Evolutionary conservation across 1,140 invertebrate genomes (phyloP).

Genomic region (Ostrea denselamellosa): DNA sequence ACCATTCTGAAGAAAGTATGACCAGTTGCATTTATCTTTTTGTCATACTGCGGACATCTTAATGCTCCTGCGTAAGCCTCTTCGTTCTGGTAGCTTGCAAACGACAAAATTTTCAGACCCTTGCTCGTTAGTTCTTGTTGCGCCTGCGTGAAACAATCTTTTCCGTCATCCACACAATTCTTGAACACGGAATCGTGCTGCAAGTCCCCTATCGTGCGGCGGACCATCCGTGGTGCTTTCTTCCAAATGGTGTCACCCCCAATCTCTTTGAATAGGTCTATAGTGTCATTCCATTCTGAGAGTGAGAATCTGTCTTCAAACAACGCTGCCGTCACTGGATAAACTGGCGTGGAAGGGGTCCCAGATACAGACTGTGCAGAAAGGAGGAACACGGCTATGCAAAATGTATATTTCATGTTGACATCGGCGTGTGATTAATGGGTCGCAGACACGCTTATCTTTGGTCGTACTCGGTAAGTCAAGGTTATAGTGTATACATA

Average conservation of each 20-base stretch:
- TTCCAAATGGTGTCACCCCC: conserved; percentile 65
- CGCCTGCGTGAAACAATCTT: conserved; percentile 64
- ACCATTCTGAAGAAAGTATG: conserved; percentile 66
- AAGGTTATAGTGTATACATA: neutral
- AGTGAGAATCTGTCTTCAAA: conserved; percentile 61
- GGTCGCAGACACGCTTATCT: neutral
- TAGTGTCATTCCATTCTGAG: conserved; percentile 62
- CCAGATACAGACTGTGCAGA: neutral
- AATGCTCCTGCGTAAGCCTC: conserved; percentile 66
- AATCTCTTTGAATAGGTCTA: conserved; percentile 56
- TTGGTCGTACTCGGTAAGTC: neutral
- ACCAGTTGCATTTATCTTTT: conserved; percentile 55
- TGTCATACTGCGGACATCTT: conserved; percentile 63
- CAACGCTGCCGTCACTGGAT: conserved; percentile 66
- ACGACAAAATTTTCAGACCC: conserved; percentile 57
- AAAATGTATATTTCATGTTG: neutral
- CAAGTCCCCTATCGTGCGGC: conserved; percentile 52
- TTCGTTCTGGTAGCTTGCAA: conserved; percentile 64
- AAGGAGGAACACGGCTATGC: neutral
- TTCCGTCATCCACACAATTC: conserved; percentile 50
- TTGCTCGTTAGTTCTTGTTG: conserved; percentile 53
- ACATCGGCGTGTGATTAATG: neutral
- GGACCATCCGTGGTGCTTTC: conserved; percentile 58
- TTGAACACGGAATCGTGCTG: conserved; percentile 57
- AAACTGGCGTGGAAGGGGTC: conserved; percentile 34